A percentile compares a stretch with the other conserved stretches of the same genome.
These are phyloP conservation scores for Cyprinodon tularosa DNA, from an alignment of 2,113 vertebrate species.

Conservation along the genomic window DNA sequence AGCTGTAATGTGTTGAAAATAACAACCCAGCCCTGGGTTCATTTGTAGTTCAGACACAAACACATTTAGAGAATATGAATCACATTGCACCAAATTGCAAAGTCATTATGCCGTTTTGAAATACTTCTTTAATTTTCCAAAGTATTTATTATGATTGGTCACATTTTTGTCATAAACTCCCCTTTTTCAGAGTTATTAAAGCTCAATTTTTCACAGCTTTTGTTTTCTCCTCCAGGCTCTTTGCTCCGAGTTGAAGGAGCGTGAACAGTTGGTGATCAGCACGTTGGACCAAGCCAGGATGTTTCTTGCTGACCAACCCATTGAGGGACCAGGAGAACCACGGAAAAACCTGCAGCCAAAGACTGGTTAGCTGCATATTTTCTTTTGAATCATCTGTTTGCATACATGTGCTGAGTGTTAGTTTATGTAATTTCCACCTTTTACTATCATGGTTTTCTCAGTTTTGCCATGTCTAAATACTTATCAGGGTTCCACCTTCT, in stretches of 20 bases:
- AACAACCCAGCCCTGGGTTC: constrained; percentile 23
- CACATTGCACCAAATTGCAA: constrained; percentile 27
- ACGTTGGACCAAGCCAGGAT: constrained; percentile 92
- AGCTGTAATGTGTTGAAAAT: neutral
- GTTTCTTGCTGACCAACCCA: constrained; percentile 95
- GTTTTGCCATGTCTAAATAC: neutral
- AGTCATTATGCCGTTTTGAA: constrained; percentile 10
- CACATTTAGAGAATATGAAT: constrained; percentile 17
- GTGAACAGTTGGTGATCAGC: constrained; percentile 86
- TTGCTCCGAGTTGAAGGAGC: constrained; percentile 89
- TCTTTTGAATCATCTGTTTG: neutral
- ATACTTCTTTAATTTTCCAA: neutral
- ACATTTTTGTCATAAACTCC: neutral
- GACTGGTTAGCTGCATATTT: constrained; percentile 73
- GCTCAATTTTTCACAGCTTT: neutral
- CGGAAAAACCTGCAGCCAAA: constrained; percentile 88
- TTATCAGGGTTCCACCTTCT: neutral
- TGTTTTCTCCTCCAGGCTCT: constrained; percentile 78
- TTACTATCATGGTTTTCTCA: neutral
- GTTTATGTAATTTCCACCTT: neutral
- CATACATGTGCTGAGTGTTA: neutral
- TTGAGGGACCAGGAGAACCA: constrained; percentile 95
- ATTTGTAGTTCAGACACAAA: constrained; percentile 33
- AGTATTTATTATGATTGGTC: neutral
- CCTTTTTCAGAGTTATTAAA: neutral